These are phyloP conservation scores for Timema cristinae DNA, from an alignment of 2,888 invertebrate genomes.

Conservation along the genomic window DNA sequence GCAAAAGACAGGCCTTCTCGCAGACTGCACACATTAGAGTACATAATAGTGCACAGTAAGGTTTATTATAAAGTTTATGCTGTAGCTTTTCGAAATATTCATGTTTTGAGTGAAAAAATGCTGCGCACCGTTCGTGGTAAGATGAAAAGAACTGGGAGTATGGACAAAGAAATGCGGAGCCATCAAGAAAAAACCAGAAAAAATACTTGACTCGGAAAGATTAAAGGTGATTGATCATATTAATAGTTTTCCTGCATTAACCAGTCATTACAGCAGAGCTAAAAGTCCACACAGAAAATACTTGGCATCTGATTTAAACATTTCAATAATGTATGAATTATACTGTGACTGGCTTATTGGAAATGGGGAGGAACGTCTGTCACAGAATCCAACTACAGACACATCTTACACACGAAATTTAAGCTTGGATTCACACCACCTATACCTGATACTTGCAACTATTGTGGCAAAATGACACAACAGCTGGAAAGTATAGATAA, in stretches of 20 bases:
- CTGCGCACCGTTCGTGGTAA: not conserved
- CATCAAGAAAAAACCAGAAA: not conserved
- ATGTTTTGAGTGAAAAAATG: constrained; percentile 14
- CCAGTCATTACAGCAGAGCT: constrained; percentile 10
- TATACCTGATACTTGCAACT: no score
- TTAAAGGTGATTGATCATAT: not conserved
- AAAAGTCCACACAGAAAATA: constrained; percentile 15
- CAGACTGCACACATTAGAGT: not conserved
- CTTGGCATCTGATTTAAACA: constrained; percentile 12
- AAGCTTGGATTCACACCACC: constrained; percentile 12
- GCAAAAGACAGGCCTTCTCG: constrained; percentile 5
- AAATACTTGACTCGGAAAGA: constrained; percentile 9
- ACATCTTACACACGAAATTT: constrained; percentile 11
- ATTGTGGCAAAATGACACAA: no score
- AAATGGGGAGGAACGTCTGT: not conserved
- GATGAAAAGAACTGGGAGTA: constrained; percentile 6
- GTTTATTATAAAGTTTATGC: not conserved
- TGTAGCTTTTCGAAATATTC: constrained; percentile 7
- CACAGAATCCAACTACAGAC: not conserved
- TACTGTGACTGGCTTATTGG: not conserved
- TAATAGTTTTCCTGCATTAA: constrained; percentile 12
- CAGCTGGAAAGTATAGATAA: no score
- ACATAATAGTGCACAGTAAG: not conserved
- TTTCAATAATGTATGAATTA: constrained; percentile 10
- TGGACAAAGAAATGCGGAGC: not conserved